Percentiles rank a stretch among this genome's conserved stretches.
Evolutionary conservation across 1,140 invertebrate species (phyloP).

Genomic region (Cotesia chilonis): DNA sequence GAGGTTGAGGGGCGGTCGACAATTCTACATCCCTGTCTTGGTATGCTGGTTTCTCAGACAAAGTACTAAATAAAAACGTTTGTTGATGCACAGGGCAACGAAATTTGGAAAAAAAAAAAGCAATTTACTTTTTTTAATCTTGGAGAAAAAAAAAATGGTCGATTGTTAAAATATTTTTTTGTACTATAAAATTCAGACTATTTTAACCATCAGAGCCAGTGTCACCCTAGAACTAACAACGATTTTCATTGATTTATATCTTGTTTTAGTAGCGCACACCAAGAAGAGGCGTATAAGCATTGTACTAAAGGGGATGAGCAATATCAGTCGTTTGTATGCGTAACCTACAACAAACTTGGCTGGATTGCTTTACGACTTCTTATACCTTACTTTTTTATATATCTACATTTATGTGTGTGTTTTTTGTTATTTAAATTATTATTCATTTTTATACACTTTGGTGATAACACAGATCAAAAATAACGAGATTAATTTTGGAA

Average conservation of each 20-base stretch:
- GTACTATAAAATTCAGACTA: neutral
- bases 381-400: slow-evolving; percentile 48
- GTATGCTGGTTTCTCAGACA: slow-evolving; percentile 1
- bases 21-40: slow-evolving; percentile 8
- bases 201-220: too few relatives aligned
- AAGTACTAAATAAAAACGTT: slow-evolving; percentile 29
- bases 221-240: slow-evolving; percentile 18
- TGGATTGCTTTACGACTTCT: slow-evolving; percentile 63
- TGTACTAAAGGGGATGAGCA: slow-evolving; percentile 42
- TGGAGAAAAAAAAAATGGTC: slow-evolving; percentile 45
- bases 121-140: slow-evolving; percentile 27
- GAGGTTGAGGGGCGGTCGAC: slow-evolving; percentile 10
- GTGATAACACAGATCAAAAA: too few relatives aligned
- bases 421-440: too few relatives aligned
- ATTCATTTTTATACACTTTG: too few relatives aligned
- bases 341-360: slow-evolving; percentile 62
- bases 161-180: slow-evolving; percentile 47
- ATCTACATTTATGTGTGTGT: neutral
- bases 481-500: too few relatives aligned
- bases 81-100: neutral
- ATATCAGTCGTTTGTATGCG: slow-evolving; percentile 65
- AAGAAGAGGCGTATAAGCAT: neutral
- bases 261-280: slow-evolving; percentile 48
- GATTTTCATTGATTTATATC: slow-evolving; percentile 64
- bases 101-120: slow-evolving; percentile 23